A percentile compares a stretch with the other conserved stretches of the same genome.
Conservation (phyloP, 2,113 vertebrate species). For the Prolemur simus region DNA sequence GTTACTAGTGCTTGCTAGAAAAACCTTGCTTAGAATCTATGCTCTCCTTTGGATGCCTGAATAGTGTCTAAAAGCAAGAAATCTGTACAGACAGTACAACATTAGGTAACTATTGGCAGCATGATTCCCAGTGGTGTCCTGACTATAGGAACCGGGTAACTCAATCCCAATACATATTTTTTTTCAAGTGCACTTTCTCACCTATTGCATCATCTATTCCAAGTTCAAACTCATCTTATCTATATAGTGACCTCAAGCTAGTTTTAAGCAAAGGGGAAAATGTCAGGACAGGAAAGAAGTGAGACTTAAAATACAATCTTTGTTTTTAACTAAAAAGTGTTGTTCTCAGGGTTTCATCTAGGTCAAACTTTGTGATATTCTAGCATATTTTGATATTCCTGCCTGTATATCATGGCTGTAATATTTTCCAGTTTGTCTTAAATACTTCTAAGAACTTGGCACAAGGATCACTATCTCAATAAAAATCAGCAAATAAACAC, state of each 20-base stretch:
- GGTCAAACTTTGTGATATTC: neutral
- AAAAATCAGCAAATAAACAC: neutral
- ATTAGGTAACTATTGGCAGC: neutral
- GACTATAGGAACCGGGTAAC: too few relatives aligned
- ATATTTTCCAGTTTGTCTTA: neutral
- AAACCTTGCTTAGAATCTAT: neutral
- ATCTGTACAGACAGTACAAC: neutral
- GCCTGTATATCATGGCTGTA: neutral
- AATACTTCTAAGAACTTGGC: neutral
- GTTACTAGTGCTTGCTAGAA: neutral
- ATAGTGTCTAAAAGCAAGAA: neutral
- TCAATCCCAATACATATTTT: neutral
- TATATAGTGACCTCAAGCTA: neutral
- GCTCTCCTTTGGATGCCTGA: neutral
- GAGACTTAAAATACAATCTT: neutral
- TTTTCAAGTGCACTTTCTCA: neutral
- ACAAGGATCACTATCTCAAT: neutral
- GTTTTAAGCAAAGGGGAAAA: neutral
- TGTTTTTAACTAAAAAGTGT: neutral
- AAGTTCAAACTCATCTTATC: neutral
- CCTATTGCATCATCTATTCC: rapidly evolving
- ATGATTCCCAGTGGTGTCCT: neutral
- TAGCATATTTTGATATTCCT: neutral
- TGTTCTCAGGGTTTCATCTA: neutral
- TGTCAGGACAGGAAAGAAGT: neutral